These are phyloP conservation scores for Anisognathus igniventris DNA, from an alignment of 2,797 vertebrate genomes.

Conservation along the genomic window DNA sequence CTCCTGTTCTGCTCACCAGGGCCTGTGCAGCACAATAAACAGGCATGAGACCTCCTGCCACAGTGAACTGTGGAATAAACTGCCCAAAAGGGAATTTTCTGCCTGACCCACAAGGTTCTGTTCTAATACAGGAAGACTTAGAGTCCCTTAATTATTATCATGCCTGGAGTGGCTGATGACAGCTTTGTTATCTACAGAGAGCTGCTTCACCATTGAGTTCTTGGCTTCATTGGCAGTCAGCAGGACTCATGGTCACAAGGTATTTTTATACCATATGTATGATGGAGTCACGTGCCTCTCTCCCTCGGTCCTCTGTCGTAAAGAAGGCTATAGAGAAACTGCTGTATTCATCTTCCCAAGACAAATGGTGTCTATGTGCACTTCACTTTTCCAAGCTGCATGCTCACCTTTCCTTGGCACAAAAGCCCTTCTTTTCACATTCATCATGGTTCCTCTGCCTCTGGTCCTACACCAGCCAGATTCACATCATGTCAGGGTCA, in stretches of 20 bases:
- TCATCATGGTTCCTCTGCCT: neutral
- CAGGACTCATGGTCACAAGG: neutral
- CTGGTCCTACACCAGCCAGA: neutral
- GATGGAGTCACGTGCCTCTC: neutral
- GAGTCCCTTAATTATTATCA: neutral
- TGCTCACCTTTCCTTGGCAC: neutral
- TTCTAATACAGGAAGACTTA: neutral
- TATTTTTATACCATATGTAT: neutral
- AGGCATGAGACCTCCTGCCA: neutral
- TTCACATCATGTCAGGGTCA: neutral
- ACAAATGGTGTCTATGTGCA: fast-evolving
- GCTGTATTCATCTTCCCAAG: neutral
- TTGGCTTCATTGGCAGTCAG: neutral
- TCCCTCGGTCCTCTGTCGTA: too few species aligned
- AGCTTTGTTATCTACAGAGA: neutral
- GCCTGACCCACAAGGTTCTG: neutral
- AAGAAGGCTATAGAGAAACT: neutral
- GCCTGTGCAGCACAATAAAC: neutral
- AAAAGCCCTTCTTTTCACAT: neutral
- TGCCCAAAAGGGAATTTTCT: neutral
- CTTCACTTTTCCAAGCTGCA: neutral
- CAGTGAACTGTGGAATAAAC: neutral
- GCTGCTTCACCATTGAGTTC: neutral
- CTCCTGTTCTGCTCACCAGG: neutral
- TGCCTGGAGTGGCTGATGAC: neutral